A percentile compares a stretch with the other conserved stretches of the same genome.
Conservation (phyloP, 1,140 invertebrate species). For the Drosophila trapezifrons region DNA sequence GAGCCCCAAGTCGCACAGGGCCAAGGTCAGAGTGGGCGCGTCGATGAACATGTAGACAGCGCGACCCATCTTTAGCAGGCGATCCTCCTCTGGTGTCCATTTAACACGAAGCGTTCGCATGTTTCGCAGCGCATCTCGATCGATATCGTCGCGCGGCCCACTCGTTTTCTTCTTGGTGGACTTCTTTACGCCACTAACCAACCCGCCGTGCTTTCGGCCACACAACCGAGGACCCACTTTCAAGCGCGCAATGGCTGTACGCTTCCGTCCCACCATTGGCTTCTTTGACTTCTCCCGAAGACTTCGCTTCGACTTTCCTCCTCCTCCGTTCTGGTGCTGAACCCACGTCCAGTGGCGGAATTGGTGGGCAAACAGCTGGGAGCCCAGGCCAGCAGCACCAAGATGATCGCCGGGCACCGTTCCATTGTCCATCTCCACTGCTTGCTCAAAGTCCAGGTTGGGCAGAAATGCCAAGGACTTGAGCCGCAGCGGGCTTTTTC, state of each 20-base stretch:
- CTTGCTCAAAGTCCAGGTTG: conserved; percentile 62
- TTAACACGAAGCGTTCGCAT: conserved; percentile 88
- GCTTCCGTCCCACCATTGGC: conserved; percentile 13
- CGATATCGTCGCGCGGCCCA: conserved; percentile 87
- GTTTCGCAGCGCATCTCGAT: conserved; percentile 87
- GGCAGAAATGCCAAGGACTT: conserved; percentile 48
- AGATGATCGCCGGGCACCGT: conserved; percentile 89
- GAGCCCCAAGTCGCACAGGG: conserved; percentile 86
- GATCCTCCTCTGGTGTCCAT: conserved; percentile 88
- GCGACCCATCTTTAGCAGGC: conserved; percentile 88
- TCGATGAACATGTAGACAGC: conserved; percentile 88
- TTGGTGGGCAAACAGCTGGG: conserved; percentile 88
- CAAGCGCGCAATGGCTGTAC: conserved; percentile 33
- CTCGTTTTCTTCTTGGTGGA: conserved; percentile 34
- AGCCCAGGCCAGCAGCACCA: conserved; percentile 91
- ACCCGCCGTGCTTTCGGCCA: conserved; percentile 9
- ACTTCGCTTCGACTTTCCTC: conserved; percentile 30
- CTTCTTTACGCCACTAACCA: conserved; percentile 34
- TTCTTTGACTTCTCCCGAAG: background rate
- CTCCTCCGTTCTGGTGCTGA: conserved; percentile 56
- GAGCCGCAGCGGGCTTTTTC: conserved; percentile 5
- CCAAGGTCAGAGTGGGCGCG: conserved; percentile 85
- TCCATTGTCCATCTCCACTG: conserved; percentile 81
- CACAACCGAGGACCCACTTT: conserved; percentile 46
- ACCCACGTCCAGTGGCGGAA: conserved; percentile 88